Evolutionary conservation across 2,888 invertebrate genomes (phyloP), one percentile per base, ranked within the genome.

Genomic region (Itoplectis maculator): DNA sequence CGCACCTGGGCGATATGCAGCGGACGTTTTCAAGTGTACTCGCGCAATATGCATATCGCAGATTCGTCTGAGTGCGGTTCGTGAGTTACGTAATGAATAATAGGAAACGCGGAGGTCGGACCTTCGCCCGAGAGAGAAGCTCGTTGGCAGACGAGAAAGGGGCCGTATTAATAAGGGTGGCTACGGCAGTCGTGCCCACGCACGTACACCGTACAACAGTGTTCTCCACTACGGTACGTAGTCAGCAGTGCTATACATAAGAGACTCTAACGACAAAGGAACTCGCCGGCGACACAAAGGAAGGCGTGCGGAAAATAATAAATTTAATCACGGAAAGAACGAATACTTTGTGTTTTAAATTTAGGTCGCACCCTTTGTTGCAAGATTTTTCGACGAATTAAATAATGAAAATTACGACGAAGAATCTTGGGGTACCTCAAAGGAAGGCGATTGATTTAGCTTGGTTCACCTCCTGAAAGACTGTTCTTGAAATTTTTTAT

Each of bases 51-150:
- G 70, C 77, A 56, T 77, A 23, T 73, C 81, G 65, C 65, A 49
- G 68, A 81, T 73, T 73, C 73, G 77, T 78, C 47, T 37, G 68
- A 68, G 51, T 42, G 45, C 69, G 69, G 61, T 51, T 54, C 56
- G 65, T 70, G 70, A 40, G 68, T 78, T 74, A 77, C 78, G 69
- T 74, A 78, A 81, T 81, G 73, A 81, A 81, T 81, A 81, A 78
- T 74, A 69, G 73, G 69, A 45, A 74, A 69, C 61, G 49, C 47
- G 23, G 35, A 51, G 61, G 68, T 74, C 29, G 66, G 68, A 80
- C 56, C 49, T 75, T 66, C 68, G 18, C 76, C 70, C 23, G 29
- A 5, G 29, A 23, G 73, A 69, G n/a, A n/a, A n/a, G 59, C 47
- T 73, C 47, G 73, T 54, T 59, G 66, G 0, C 54, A 69, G 77